phyloP scores from a whole-genome alignment of 2,797 vertebrate genomes.

The Pangasius larnaudii region DNA sequence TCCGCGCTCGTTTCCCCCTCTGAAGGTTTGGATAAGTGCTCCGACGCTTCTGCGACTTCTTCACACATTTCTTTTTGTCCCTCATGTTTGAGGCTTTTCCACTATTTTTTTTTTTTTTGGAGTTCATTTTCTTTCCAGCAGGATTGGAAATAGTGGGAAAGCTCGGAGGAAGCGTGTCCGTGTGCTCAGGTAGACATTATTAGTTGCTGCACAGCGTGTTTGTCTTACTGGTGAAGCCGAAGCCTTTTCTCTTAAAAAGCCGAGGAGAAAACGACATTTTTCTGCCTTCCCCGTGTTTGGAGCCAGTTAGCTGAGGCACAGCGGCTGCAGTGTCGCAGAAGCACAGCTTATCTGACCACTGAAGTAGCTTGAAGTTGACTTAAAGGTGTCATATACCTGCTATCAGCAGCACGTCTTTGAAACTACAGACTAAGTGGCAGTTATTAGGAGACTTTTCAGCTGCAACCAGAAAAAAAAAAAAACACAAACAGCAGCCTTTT shows the following conservation, averaged over 20 bases:
- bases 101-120: constrained; percentile 31
- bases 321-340: neutral
- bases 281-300: constrained; percentile 25
- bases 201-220: neutral
- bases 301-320: constrained; percentile 30
- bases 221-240: neutral
- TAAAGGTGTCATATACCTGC: neutral
- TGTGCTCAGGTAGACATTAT: neutral
- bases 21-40: constrained; percentile 17
- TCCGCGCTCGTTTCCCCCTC: neutral
- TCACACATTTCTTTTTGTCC: constrained; percentile 23
- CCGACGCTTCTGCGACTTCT: constrained; percentile 16
- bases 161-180: constrained; percentile 26
- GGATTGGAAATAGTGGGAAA: constrained; percentile 40
- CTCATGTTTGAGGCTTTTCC: constrained; percentile 23
- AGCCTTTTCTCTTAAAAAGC: constrained; percentile 13
- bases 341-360: neutral
- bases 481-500: neutral
- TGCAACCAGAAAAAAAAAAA: neutral
- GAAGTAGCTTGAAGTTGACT: neutral
- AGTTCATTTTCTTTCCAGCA: constrained; percentile 50
- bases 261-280: constrained; percentile 11
- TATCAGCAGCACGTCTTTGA: neutral
- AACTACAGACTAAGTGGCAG: constrained; percentile 13
- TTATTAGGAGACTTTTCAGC: constrained; percentile 13